Conservation (phyloP, 1,140 invertebrate genomes). For the Augochlora pura region DNA sequence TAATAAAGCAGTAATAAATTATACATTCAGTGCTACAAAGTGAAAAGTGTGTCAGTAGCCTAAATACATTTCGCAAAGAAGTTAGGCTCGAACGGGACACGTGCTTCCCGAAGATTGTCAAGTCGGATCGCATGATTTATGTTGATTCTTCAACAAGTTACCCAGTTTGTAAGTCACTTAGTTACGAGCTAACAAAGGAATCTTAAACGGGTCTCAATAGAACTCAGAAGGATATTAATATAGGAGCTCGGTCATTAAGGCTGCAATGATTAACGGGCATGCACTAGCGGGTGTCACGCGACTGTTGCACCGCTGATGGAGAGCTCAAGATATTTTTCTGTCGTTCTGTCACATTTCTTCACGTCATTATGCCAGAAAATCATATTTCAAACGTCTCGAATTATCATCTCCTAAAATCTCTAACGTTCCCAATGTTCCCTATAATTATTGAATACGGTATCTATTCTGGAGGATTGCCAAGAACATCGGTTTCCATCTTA, state of each 20-base stretch:
- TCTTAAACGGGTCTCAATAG: background rate
- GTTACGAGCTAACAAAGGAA: background rate
- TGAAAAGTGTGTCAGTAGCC: too few relatives aligned
- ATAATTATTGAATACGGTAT: too few relatives aligned
- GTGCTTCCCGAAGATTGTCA: background rate
- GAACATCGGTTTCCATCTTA: too few relatives aligned
- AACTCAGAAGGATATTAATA: constrained; percentile 19
- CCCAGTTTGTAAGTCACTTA: background rate
- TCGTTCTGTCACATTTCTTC: background rate
- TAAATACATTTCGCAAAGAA: too few relatives aligned
- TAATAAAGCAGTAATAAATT: too few relatives aligned
- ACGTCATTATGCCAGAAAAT: background rate
- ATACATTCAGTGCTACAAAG: too few relatives aligned
- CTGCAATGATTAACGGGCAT: constrained; percentile 18
- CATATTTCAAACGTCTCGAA: background rate
- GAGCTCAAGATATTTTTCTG: constrained; percentile 25
- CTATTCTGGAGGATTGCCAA: too few relatives aligned
- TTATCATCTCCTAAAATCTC: background rate
- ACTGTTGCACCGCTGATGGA: constrained; percentile 24
- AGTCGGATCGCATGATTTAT: background rate
- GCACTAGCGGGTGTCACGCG: constrained; percentile 11
- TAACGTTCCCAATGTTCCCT: background rate
- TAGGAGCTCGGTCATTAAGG: constrained; percentile 19
- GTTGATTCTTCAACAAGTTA: background rate
- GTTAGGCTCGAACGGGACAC: background rate